Base-by-base conservation (phyloP, 2,888 invertebrate species). In the Tenthredo notha region DNA sequence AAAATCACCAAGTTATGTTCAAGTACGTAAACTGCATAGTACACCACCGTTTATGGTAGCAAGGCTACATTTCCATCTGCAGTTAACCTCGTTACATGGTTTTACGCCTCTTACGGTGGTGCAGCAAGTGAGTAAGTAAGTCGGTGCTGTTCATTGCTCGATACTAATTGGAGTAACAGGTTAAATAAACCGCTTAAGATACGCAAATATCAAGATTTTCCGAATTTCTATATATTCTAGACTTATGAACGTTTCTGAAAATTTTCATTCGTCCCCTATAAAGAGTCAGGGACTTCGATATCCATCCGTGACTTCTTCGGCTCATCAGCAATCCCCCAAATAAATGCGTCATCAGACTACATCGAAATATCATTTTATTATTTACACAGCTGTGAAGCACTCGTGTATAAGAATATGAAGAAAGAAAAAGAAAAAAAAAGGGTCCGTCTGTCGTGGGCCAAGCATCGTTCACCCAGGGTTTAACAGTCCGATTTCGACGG, bases 41-140 rank as follows among this genome's bases (percentile, higher is more conserved):
- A 33, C 15, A 25, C 29, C 9, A 80, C 61, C 80, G 80, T 61
- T 80, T 80, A 80, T 61, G 29, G 80, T 40, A 10, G 67, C 47
- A 77, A 77, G 61, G 80, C 80, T 80, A 15, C 40, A 80, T 80
- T 80, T 80, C 80, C 61, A 80, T 80, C 40, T 12, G 61, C 21
- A 40, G 61, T 80, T 80, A 61, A 61, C 80, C 80, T 61, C 58
- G 58, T 80, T 80, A 61, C 12, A 18, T 37, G 10, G 18, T 61
- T 61, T n/a, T 61, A n/a, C 40, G 54, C n/a, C 43, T 25, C 74
- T 74, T 29, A 74, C 10, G 25, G 33, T 1, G 2, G 4, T 67
- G 33, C n/a, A 74, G 37, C 70, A n/a, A n/a, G 40, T 21, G 21
- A 50, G 25, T 43, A 37, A 18, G 43, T 25, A 21, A 43, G 43